Base-by-base conservation (phyloP, 1,140 invertebrate species). In the Hyphantria cunea region DNA sequence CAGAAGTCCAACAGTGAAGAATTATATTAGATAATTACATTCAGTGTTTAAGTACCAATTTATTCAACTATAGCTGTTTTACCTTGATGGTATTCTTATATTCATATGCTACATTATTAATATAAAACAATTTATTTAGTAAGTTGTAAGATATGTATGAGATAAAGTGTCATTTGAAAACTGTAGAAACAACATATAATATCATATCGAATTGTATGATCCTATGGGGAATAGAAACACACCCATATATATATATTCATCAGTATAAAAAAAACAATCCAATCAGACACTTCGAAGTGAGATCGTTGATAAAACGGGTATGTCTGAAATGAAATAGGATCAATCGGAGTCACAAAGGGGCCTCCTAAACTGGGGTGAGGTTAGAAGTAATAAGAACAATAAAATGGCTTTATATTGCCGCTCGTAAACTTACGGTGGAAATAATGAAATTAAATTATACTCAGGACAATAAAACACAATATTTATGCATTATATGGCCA, bases 381-480 rank as follows among this genome's bases (percentile, higher is more conserved):
- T 49, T 45, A 12, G 15, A 58, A 49, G 45, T 41, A 58, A 31
- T 58, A 44, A 33, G 55, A 58, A 58, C 48, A 48, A 58, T 45
- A 48, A 58, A 48, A 10, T 33, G 12, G 45, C 33, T 56, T 56
- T 48, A 39, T 39, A 58, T 44, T 58, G 14, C 45, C 15, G 14
- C 17, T 58, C 45, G 47, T 58, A 34, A 58, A 58, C 15, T 39
- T 7, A 33, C 14, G 55, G 33, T 41, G 31, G 34, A 25, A 37
- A 37, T 8, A 37, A 37, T 37, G 34, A 53, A 37, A 53, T 63
- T 7, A 47, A 14, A 47, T 15, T 8, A 37, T 10, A 11, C 34
- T 10, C 3, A 37, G 34, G 8, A 25, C 17, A 25, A 25, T 25
- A 25, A 25, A 25, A 25, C 17, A 25, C 5, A 25, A 25, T 25